phyloP scores from a whole-genome alignment of 1,140 invertebrate species.

The Megalopta genalis region DNA sequence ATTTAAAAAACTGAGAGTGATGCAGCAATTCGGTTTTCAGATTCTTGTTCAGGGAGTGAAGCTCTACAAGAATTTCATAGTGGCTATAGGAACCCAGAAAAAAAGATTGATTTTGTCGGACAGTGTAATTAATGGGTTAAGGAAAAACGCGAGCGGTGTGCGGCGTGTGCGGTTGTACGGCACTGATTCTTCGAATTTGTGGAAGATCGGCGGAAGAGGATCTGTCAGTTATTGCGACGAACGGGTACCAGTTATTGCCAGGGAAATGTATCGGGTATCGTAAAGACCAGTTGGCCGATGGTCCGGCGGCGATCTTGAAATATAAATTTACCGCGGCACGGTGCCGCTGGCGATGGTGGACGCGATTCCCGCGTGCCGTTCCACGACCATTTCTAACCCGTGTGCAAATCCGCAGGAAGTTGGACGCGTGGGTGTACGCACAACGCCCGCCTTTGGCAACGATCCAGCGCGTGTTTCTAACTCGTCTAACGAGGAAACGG shows the following conservation, averaged over 20 bases:
- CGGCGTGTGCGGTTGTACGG: not conserved
- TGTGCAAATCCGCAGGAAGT: constrained; percentile 29
- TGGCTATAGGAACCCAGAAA: too few relatives aligned
- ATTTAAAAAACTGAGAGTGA: too few relatives aligned
- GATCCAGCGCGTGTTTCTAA: constrained; percentile 28
- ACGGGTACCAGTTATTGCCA: not conserved
- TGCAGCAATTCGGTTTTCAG: too few relatives aligned
- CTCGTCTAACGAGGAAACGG: constrained; percentile 21
- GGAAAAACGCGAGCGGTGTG: not conserved
- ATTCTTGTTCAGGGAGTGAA: too few relatives aligned
- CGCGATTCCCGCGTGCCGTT: constrained; percentile 7
- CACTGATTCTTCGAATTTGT: not conserved
- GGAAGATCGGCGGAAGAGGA: not conserved
- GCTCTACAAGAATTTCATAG: too few relatives aligned
- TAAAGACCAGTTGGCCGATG: constrained; percentile 11
- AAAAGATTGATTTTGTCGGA: too few relatives aligned
- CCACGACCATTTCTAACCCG: constrained; percentile 4
- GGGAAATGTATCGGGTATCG: not conserved
- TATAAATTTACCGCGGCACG: constrained; percentile 13
- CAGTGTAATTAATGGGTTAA: too few relatives aligned
- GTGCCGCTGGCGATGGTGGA: not conserved
- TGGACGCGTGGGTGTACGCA: constrained; percentile 10
- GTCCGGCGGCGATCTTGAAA: constrained; percentile 25
- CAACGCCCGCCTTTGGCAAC: not conserved
- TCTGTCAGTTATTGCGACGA: not conserved